Evolutionary conservation across 2,888 invertebrate species (phyloP).

Genomic region (Pseudococcus jackbeardsleyi): DNA sequence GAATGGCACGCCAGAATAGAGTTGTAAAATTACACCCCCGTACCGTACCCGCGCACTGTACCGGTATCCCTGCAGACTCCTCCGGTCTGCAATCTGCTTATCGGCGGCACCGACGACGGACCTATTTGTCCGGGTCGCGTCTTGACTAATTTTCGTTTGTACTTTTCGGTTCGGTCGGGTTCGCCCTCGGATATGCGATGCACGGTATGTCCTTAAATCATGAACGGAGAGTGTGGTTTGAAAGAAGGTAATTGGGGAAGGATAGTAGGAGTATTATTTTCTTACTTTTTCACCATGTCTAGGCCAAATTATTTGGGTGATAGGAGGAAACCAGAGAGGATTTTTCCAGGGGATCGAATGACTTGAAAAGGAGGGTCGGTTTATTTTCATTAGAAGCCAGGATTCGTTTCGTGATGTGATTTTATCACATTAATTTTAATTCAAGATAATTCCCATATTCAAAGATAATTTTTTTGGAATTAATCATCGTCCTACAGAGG

Average conservation of each 20-base stretch:
- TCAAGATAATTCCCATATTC: no score
- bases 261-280: not conserved
- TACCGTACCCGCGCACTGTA: not conserved
- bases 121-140: slow-evolving; percentile 32
- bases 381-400: no score
- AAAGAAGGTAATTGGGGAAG: not conserved
- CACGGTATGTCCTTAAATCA: slow-evolving; percentile 16
- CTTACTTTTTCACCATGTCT: not conserved
- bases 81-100: not conserved
- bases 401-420: no score
- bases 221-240: not conserved
- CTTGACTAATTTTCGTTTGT: slow-evolving; percentile 23
- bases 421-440: no score
- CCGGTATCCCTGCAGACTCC: not conserved
- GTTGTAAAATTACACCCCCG: slow-evolving; percentile 22
- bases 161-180: not conserved
- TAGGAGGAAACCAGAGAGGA: no score
- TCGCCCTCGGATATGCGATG: not conserved
- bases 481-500: no score
- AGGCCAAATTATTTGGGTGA: no score
- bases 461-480: no score
- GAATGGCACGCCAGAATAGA: slow-evolving; percentile 26
- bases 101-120: not conserved
- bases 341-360: no score
- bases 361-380: no score